phyloP scores from a whole-genome alignment of 37 sponge, comb jelly and placozoan genomes.

The Chondrilla cf. caribensis region DNA sequence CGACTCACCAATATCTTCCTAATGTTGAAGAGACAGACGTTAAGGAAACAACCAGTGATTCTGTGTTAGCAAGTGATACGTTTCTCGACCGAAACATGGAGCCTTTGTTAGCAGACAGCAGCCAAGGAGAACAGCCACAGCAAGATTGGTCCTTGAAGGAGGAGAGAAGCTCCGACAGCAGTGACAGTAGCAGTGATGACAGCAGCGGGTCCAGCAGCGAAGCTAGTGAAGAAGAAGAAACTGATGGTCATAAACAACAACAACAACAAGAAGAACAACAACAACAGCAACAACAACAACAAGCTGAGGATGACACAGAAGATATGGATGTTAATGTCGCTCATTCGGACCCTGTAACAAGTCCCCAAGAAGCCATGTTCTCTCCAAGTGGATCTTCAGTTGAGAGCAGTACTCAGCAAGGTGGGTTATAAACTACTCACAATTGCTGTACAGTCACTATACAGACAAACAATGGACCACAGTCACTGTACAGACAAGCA shows the following conservation, averaged over 20 bases:
- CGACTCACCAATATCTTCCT: neutral
- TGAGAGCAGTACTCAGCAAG: neutral
- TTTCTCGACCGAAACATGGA: too few species aligned
- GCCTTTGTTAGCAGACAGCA: too few species aligned
- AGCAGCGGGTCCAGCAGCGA: neutral
- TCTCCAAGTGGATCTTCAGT: slow-evolving; percentile 6
- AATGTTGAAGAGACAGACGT: neutral
- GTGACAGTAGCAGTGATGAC: neutral
- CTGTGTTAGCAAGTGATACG: too few species aligned
- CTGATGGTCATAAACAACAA: neutral
- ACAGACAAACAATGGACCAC: too few species aligned
- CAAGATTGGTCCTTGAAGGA: neutral
- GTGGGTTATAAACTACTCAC: neutral
- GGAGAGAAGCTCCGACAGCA: neutral
- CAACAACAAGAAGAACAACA: too few species aligned
- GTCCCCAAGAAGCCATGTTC: neutral
- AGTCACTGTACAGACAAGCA: too few species aligned
- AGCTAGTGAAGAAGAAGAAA: neutral
- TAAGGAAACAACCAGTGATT: too few species aligned
- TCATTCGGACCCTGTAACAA: too few species aligned
- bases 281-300: neutral
- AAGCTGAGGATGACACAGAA: neutral
- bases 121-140: too few species aligned
- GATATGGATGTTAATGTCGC: too few species aligned
- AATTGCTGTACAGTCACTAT: too few species aligned